A percentile compares a stretch with the other conserved stretches of the same genome.
Conservation (phyloP, 2,888 invertebrate species). For the Aphelenchoides bicaudatus region DNA sequence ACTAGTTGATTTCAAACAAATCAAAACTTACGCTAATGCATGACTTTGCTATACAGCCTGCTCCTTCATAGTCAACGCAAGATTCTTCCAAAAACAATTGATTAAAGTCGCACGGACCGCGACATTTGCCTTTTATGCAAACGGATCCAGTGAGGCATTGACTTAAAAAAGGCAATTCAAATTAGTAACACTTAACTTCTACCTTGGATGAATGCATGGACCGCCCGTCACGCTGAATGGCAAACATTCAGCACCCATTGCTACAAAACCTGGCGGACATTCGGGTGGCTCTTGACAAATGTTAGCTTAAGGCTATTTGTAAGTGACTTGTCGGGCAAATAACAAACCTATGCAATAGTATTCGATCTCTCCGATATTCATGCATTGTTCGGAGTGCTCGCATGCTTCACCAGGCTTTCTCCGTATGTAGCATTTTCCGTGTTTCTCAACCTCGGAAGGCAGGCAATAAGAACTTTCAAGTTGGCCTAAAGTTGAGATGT, state of each 20-base stretch:
- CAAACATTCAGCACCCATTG: conserved; percentile 27
- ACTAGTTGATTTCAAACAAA: too few species aligned
- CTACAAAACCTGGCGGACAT: conserved; percentile 27
- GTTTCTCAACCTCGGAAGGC: conserved; percentile 21
- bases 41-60: conserved; percentile 25
- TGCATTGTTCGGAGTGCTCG: conserved; percentile 21
- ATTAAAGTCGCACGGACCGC: conserved; percentile 28
- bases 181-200: background rate
- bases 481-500: background rate
- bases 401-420: conserved; percentile 25
- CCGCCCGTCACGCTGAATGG: conserved; percentile 28
- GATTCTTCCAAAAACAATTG: conserved; percentile 26
- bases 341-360: conserved; percentile 20
- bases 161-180: background rate
- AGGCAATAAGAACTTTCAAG: conserved; percentile 15
- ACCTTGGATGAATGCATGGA: conserved; percentile 15
- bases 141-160: conserved; percentile 30
- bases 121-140: conserved; percentile 28
- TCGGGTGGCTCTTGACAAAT: too few species aligned
- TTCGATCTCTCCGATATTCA: conserved; percentile 16
- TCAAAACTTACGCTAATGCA: conserved; percentile 24
- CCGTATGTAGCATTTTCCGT: conserved; percentile 24
- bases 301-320: too few species aligned
- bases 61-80: conserved; percentile 31
- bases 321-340: too few species aligned